Base-by-base conservation (phyloP, 2,113 vertebrate species). In the Hippoglossus stenolepis region DNA sequence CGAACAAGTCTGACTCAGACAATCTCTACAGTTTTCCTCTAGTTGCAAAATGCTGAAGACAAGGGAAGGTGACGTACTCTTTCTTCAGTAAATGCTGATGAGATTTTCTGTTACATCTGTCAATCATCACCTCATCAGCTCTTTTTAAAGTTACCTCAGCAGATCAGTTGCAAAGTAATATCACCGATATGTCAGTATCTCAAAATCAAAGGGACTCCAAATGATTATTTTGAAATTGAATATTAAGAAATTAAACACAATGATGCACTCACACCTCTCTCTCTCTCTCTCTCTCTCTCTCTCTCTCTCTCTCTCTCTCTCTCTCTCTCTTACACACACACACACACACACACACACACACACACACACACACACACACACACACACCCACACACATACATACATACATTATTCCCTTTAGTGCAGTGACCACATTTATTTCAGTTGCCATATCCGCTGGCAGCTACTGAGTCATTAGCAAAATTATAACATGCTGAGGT, bases 401-500 rank as follows among this genome's bases (percentile, higher is more conserved):
- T 58, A 18, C 43, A 66, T 7, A 45, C 57, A 35, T 18, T 23
- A 28, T 24, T 67, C 67, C 59, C 64, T 59, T 66, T 85, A 59
- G 59, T 73, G 73, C 76, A 66, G 68, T 72, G 70, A 67, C 54
- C 75, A 78, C 70, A 80, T 73, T 79, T 80, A 75, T 76, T 76
- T 70, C 70, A 75, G 60, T 73, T 58, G 61, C 62, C 20, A 31
- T 20, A 65, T 77, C 70, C 24, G 58, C 73, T 68, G 47, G 73
- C 82, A 85, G 73, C 54, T 40, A 35, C 75, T 75, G 71, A 80
- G 64, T 85, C 80, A 86, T 88, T 83, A 81, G 56, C 53, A 78
- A 87, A 85, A 87, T 89, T 84, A 74, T 65, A 85, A 75, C 78
- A 82, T 69, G 77, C 79, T 72, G 70, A 70, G 81, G 74, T 65